Base-by-base conservation (phyloP, 2,797 vertebrate species). In the Philypnodon macrostomus region DNA sequence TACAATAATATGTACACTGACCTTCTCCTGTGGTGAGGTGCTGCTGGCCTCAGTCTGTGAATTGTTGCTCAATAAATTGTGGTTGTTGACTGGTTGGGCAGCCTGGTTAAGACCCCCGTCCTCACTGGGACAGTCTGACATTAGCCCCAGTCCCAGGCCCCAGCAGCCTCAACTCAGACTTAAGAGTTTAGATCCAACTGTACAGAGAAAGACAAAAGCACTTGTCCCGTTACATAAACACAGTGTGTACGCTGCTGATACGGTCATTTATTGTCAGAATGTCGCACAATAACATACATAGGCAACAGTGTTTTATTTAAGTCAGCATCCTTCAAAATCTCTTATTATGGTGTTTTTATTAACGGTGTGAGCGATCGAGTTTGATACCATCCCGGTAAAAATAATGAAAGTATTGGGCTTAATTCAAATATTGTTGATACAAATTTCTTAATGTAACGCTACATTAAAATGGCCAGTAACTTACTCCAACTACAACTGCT, bases 51-150 rank as follows among this genome's bases (percentile, higher is more conserved):
- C 56, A 40, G 58, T 16, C 4, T 53, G 51, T 37, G 14, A 13
- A 7, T 60, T 23, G n/a, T 23, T 58, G 42, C 71, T 63, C 19
- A 53, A 31, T 51, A 38, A 49, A 31, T 79, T 74, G 47, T 66
- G 59, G 7, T 36, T 37, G 33, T 59, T 74, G 48, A 48, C 1
- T 17, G 51, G 31, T 23, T 80, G 74, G 75, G 75, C 46, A 38
- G 67, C 39, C 65, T 71, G 48, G 39, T 71, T 30, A 0, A 52
- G 66, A 78, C 69, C 62, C 73, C 75, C 79, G 47, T 75, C 33
- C 37, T 69, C 51, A 44, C 29, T 39, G 1, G 67, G 44, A 63
- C 42, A 69, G 47, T 59, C 31, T 56, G 88, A 85, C 88, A 90
- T 90, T 44, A 67, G 75, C 26, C 52, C 35, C 24, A 41, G 7